Base-by-base conservation (phyloP, 2,888 invertebrate species). In the Noctua pronuba region DNA sequence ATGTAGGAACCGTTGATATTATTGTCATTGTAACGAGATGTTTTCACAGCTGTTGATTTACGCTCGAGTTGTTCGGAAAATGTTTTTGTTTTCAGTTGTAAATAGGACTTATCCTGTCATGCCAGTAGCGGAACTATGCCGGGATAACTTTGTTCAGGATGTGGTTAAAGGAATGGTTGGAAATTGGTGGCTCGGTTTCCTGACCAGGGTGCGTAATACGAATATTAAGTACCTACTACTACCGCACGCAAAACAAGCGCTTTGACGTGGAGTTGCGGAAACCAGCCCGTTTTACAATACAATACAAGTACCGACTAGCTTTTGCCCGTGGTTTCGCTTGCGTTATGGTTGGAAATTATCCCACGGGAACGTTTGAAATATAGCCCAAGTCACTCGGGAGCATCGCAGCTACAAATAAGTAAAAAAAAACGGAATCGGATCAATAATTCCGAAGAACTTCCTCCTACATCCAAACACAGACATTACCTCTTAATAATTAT, bases 11-110 rank as follows among this genome's bases (percentile, higher is more conserved):
- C 35, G 18, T 21, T 64, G 18, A n/a, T 49, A 52, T 67, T 73
- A 73, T 44, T 79, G 52, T 44, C 35, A 35, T 35, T 79, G 49
- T 70, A 41, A 79, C 18, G 71, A 79, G 49, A 62, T 79, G 49
- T 77, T 77, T 70, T 44, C 69, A 44, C 71, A 69, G 79, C 79
- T 70, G 71, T 52, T 62, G 58, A 46, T 49, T 28, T 28, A 52
- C 35, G 70, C 49, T 24, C 28, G 28, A 69, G 28, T 35, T 18
- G 24, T 49, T 79, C 6, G 35, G 49, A 28, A 52, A 77, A 62
- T 52, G 1, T 21, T 58, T 10, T 10, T 55, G 13, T 69, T 49
- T 21, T 60, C 60, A 35, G 21, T 31, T 49, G n/a, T 69, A 49
- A 60, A 41, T 60, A 60, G 16, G 35, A 35, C 35, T 35, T 62